Evolutionary conservation across 2,888 invertebrate genomes (phyloP).

Genomic region (Ormyrus labotus): DNA sequence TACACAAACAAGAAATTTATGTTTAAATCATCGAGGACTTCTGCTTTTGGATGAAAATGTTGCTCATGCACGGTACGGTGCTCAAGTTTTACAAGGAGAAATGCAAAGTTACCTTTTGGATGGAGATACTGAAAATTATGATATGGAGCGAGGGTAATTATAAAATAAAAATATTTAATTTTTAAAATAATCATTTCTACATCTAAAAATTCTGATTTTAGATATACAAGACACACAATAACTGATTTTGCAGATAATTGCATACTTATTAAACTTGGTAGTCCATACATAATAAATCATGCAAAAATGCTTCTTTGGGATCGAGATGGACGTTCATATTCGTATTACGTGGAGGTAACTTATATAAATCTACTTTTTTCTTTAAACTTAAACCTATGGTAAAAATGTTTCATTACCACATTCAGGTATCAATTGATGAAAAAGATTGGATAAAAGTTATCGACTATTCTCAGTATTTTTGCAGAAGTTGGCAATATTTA

Average conservation of each 20-base stretch:
- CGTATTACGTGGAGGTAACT: conserved; percentile 88
- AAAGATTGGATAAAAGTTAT: conserved; percentile 96
- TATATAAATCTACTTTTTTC: conserved; percentile 58
- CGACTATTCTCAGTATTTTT: conserved; percentile 93
- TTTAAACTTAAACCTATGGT: no score
- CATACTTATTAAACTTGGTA: conserved; percentile 89
- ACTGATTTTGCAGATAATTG: conserved; percentile 86
- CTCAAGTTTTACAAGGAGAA: conserved; percentile 93
- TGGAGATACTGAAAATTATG: conserved; percentile 90
- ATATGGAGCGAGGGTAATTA: conserved; percentile 90
- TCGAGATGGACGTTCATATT: conserved; percentile 91
- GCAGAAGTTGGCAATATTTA: conserved; percentile 97
- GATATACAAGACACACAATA: conserved; percentile 92
- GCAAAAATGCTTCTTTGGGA: conserved; percentile 96
- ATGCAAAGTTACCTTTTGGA: conserved; percentile 92
- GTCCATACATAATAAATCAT: conserved; percentile 94
- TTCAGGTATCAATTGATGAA: conserved; percentile 91
- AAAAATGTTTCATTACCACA: conserved; percentile 16
- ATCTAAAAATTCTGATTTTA: conserved; percentile 62
- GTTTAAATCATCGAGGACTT: conserved; percentile 90
- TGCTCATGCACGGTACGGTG: conserved; percentile 87
- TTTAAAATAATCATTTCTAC: conserved; percentile 7
- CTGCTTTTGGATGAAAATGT: conserved; percentile 94
- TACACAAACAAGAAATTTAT: conserved; percentile 86
- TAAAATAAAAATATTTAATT: conserved; percentile 24